Evolutionary conservation across 1,140 invertebrate species (phyloP).

Genomic region (Temnothorax longispinosus): DNA sequence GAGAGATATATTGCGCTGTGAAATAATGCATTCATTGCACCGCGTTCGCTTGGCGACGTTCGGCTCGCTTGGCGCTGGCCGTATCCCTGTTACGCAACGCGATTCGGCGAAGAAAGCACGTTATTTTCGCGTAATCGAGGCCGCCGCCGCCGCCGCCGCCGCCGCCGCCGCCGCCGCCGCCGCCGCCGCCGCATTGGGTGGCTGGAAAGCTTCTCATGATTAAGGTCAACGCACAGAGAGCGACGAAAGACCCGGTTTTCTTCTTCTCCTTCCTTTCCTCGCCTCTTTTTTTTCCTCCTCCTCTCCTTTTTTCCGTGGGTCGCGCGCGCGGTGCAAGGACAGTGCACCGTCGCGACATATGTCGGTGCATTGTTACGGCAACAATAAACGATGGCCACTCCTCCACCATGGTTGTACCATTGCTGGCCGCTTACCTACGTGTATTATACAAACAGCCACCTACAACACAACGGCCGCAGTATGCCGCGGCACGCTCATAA

Average conservation of each 20-base stretch:
- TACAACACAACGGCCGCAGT: slow-evolving; percentile 62
- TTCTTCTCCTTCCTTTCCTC: background rate
- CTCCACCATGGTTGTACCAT: slow-evolving; percentile 20
- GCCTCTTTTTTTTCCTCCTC: background rate
- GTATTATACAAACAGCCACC: slow-evolving; percentile 60
- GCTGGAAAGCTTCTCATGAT: slow-evolving; percentile 57
- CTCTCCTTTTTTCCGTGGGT: slow-evolving; percentile 10
- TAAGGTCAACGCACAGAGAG: slow-evolving; percentile 47
- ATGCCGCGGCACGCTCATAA: slow-evolving; percentile 68
- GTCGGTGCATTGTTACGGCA: slow-evolving; percentile 67
- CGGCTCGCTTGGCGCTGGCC: slow-evolving; percentile 7
- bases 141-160: too few species aligned
- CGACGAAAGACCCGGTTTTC: background rate
- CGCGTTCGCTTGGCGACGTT: slow-evolving; percentile 29
- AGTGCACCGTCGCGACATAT: background rate
- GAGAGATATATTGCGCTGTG: slow-evolving; percentile 9
- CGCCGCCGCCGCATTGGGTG: slow-evolving; percentile 22
- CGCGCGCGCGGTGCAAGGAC: slow-evolving; percentile 55
- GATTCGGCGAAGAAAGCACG: slow-evolving; percentile 54
- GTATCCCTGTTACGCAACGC: slow-evolving; percentile 30
- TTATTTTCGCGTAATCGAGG: slow-evolving; percentile 57
- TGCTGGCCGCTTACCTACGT: slow-evolving; percentile 50
- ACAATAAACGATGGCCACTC: slow-evolving; percentile 71
- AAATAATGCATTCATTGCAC: slow-evolving; percentile 56
- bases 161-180: background rate